Evolutionary conservation across 2,113 vertebrate species (phyloP), one percentile per base, ranked within the genome.

Genomic region (Paradoxurus hermaphroditus): DNA sequence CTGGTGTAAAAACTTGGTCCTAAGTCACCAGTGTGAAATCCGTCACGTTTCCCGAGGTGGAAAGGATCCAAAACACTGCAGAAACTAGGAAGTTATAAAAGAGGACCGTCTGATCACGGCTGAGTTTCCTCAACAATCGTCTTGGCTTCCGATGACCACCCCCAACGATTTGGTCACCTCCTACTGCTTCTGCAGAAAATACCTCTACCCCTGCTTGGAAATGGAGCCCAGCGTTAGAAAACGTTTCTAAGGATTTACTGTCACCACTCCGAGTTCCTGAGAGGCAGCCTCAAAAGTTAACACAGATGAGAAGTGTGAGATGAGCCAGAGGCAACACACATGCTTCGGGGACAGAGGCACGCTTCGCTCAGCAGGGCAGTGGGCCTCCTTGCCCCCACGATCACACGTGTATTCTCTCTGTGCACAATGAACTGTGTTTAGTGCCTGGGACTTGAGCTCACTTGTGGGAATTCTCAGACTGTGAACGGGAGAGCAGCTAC

Each of bases 71-170:
- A 96, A 89, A 79, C 25, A 18, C 72, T 87, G 78, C 85, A 36
- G 59, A 63, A 81, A 63, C 31, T 11, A 73, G 49, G 36, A 84
- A 53, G 16, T 36, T 44, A n/a, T 15, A n/a, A 51, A 90, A 88
- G 39, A 2, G 1, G 62, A 53, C 21, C 46, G 51, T 46, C 31
- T 90, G 85, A 44, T 46, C 36, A 19, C 18, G 73, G 72, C 82
- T 27, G 46, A 92, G 73, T 72, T 97, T 79, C 51, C 94, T 93
- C 88, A 94, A 67, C 39, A 86, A 95, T 53, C 51, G 59, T 44
- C 41, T 67, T 72, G 84, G 59, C 56, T 93, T 86, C 67, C 19
- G 34, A 62, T 29, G 65, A 27, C 31, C 25, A 41, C 72, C n/a
- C n/a, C 78, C 36, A 67, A 82, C 44, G 39, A 86, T 91, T 65